Conservation (phyloP, 2,113 vertebrate genomes). For the Malurus alboscapulatus region DNA sequence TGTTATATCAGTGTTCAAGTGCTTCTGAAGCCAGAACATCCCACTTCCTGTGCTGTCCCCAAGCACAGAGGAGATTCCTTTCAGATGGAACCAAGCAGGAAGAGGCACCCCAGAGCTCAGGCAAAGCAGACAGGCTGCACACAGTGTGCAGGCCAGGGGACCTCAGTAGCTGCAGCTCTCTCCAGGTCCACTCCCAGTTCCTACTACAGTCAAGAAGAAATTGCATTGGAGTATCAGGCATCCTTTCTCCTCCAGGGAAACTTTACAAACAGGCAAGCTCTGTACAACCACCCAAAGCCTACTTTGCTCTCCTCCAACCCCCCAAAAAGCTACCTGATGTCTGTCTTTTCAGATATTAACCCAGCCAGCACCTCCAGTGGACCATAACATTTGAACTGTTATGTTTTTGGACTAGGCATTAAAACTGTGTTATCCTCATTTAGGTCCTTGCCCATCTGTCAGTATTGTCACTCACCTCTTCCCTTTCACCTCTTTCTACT, state of each 20-base stretch:
- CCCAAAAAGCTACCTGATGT: neutral
- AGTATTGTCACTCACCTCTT: neutral
- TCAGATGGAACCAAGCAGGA: neutral
- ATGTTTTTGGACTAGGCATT: neutral
- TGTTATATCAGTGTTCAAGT: fast-evolving
- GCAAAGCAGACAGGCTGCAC: neutral
- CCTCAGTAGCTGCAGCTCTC: neutral
- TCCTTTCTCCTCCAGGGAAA: neutral
- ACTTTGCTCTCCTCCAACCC: neutral
- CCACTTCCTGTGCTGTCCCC: neutral
- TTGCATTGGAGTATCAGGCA: neutral
- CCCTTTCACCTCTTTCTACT: neutral
- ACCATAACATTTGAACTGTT: neutral
- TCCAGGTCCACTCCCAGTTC: neutral
- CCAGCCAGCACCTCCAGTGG: neutral
- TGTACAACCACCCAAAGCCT: neutral
- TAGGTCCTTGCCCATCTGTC: neutral
- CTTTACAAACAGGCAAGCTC: neutral
- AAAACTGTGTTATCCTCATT: neutral
- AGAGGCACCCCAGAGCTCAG: neutral
- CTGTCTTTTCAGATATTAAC: neutral
- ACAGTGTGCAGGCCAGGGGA: fast-evolving
- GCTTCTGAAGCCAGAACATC: neutral
- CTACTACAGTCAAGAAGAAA: neutral
- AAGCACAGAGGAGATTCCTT: neutral